Evolutionary conservation across 2,888 invertebrate species (phyloP).

Genomic region (Nysson spinosus): DNA sequence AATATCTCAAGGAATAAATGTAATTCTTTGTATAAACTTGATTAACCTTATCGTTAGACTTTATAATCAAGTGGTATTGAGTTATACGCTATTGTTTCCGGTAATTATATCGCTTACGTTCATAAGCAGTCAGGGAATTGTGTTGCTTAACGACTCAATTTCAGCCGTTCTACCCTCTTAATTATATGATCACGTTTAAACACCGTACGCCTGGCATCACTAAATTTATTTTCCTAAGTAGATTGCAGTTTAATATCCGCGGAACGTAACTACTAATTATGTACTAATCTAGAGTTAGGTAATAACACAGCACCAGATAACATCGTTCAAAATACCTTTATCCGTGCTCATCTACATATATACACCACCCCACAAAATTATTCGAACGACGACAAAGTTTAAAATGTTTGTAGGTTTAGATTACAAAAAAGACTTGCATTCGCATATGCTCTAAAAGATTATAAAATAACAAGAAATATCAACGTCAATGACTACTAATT

Average conservation of each 20-base stretch:
- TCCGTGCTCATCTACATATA: conserved; percentile 25
- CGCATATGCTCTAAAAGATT: too few species aligned
- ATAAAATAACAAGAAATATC: too few species aligned
- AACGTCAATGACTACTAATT: too few species aligned
- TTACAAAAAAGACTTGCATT: too few species aligned
- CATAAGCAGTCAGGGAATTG: neutral
- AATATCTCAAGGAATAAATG: too few species aligned
- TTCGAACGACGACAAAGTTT: too few species aligned
- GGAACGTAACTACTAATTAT: conserved; percentile 52
- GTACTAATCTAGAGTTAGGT: conserved; percentile 51
- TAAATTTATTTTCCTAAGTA: conserved; percentile 42
- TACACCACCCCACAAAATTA: too few species aligned
- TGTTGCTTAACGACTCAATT: conserved; percentile 25
- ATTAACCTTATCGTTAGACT: too few species aligned
- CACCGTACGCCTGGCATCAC: conserved; percentile 21
- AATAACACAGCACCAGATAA: conserved; percentile 40
- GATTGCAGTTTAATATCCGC: conserved; percentile 51
- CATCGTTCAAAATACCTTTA: conserved; percentile 33
- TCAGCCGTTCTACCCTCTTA: conserved; percentile 23
- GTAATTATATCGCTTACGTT: neutral
- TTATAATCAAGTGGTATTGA: too few species aligned
- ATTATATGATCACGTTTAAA: conserved; percentile 43
- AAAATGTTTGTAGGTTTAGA: too few species aligned
- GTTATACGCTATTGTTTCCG: too few species aligned
- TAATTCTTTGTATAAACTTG: too few species aligned